Base-by-base conservation (phyloP, 2,797 vertebrate genomes). In the Carduelis carduelis region DNA sequence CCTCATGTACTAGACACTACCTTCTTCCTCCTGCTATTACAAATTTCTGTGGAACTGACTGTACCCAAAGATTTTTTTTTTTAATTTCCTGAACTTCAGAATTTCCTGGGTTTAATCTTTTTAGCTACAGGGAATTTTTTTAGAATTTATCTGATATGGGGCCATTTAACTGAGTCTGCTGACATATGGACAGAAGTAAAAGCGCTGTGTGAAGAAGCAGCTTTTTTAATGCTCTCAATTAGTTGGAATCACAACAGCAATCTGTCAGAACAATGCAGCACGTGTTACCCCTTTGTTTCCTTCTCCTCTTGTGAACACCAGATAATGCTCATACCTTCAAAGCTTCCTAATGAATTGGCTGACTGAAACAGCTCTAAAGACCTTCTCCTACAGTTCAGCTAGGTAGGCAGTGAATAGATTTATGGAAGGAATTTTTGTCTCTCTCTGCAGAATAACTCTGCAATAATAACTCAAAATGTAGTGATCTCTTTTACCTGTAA, bases 211-310 rank as follows among this genome's bases (percentile, higher is more conserved):
- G 78, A 93, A 77, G 87, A 85, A 89, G 60, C 75, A 89, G 82
- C 46, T 94, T 92, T 92, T 77, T 93, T 96, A 89, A 94, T 85
- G 69, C 68, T 93, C 78, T 92, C 84, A 92, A 50, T 94, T 95
- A 96, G 87, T 78, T 96, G 53, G 52, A 81, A 87, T 95, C 6
- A 12, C 81, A 85, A 46, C 68, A 89, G 71, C 76, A 93, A 85
- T 96, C 95, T 89, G 71, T 66, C 89, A 89, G 89, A 93, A 95
- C 83, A 83, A 63, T 89, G 71, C 64, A 83, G 81, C 81, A 84
- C 21, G 4, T 88, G 60, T 89, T 77, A 66, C 37, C 60, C 28
- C 70, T 90, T 90, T 70, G 84, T 94, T 89, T 96, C 53, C 39
- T 63, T 87, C 77, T 87, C 70, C 75, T 80, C 85, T 79, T 84